Base-by-base conservation (phyloP, 2,888 invertebrate genomes). In the Lochmaea capreae region DNA sequence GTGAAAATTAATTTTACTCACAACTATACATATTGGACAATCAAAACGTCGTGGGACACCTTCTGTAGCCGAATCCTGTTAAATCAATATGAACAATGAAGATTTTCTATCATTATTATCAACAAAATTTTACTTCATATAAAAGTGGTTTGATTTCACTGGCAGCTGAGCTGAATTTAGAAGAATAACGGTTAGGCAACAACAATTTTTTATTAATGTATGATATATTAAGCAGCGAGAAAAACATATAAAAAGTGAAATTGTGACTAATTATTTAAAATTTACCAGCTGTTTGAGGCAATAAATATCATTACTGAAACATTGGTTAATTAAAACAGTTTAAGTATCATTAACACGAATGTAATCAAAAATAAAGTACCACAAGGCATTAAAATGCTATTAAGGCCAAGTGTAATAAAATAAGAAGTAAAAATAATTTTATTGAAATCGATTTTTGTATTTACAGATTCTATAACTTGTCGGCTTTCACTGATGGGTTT, bases 91-190 rank as follows among this genome's bases (percentile, higher is more conserved):
- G 22, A 22, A 22, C 22, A 22, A 22, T 22, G 1, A 22, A 22
- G 22, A 22, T 22, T 22, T 22, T 22, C 3, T 22, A 22, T 22
- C 3, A 22, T 22, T 22, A 22, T 22, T 22, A 22, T 2, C 22
- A 22, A 22, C 2, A 22, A 22, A 2, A 22, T 22, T 22, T 22
- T 22, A 39, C 33, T 39, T 39, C 33, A n/a, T n/a, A n/a, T n/a
- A n/a, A n/a, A n/a, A n/a, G 33, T 59, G 59, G 59, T 59, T 59
- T 33, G 14, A n/a, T 33, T n/a, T 46, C 18, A 22, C n/a, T 65
- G 46, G 18, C 49, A 46, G n/a, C 26, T 65, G n/a, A 22, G 5
- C 12, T 46, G 18, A 65, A 65, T 46, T 49, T 65, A 65, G 22
- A 65, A 46, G 14, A 46, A 18, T 65, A 12, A 18, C 43, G 22